These are phyloP conservation scores for Eugnorisma glareosa DNA, from an alignment of 2,888 invertebrate genomes.

Conservation along the genomic window DNA sequence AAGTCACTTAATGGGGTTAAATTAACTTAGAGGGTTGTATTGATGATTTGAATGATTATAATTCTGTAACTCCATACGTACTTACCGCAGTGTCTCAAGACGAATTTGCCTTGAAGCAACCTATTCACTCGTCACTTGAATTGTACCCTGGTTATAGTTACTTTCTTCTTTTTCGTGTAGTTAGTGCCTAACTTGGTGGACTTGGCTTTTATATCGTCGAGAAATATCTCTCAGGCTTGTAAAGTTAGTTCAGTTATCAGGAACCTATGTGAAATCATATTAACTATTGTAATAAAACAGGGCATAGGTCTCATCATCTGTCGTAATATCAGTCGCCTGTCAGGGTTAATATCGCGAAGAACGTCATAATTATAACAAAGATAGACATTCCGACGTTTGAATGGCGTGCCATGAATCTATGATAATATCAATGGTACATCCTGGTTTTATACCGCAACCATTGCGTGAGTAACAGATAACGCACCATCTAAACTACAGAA, in stretches of 20 bases:
- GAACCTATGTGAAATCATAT: background rate
- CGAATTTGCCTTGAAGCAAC: no score
- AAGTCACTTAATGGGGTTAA: no score
- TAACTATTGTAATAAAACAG: background rate
- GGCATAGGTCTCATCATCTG: conserved; percentile 7
- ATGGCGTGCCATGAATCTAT: conserved; percentile 7
- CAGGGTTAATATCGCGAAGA: background rate
- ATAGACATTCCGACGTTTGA: conserved; percentile 27
- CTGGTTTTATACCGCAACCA: conserved; percentile 1
- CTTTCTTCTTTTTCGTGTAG: no score
- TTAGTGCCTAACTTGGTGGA: no score
- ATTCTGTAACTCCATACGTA: no score
- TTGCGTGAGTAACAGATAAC: background rate
- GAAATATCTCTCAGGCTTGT: background rate
- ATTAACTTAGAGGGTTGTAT: no score
- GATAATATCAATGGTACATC: background rate
- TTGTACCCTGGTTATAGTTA: no score
- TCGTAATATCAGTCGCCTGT: conserved; percentile 17
- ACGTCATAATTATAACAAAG: conserved; percentile 25
- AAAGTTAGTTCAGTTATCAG: background rate
- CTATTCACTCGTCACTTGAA: no score
- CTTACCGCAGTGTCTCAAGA: no score
- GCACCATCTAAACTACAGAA: background rate
- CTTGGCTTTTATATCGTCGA: background rate
- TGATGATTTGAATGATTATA: no score